Evolutionary conservation across 2,797 vertebrate species (phyloP), one percentile per base, ranked within the genome.

Genomic region (Malurus splendens): DNA sequence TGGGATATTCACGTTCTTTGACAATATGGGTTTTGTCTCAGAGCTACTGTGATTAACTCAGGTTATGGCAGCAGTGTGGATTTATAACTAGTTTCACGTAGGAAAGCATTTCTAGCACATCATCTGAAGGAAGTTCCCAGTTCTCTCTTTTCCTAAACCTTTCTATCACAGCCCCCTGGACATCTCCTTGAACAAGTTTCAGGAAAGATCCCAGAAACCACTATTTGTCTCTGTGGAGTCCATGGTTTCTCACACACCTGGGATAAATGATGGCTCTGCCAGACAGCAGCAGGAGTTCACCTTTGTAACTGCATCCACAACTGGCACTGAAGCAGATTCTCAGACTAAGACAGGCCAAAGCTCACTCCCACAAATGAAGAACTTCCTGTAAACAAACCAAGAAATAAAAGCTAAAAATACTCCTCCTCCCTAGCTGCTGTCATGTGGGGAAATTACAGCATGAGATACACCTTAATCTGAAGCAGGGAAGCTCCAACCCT

Each of bases 351-450:
- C 27, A 50, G n/a, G 30, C 39, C 17, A 39, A 73, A 92, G 22
- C 22, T 78, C 67, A 70, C 42, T 65, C 61, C 62, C 61, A 78
- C 30, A 89, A 78, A 82, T 27, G 4, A 64, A 86, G 52, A 74
- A 78, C 56, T 82, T 87, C 54, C 61, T 77, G 42, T 55, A 82
- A 86, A 56, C 36, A 64, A 86, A 68, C 33, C 52, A 74, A 79
- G 75, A 61, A 73, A 47, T 45, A 85, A 78, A 82, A 68, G 57
- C 30, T 78, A 68, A 68, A 78, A 92, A 60, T 45, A 74, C 23
- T 55, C 38, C 19, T 86, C 62, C 42, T 78, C 68, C 47, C 36
- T 41, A 60, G 56, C 57, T 47, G 42, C 62, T 82, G 41, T 51
- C 38, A 32, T 23, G 12, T 41, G 67, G 42, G 77, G 38, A 78